Conservation (phyloP, 2,888 invertebrate genomes). For the Eurois occulta region DNA sequence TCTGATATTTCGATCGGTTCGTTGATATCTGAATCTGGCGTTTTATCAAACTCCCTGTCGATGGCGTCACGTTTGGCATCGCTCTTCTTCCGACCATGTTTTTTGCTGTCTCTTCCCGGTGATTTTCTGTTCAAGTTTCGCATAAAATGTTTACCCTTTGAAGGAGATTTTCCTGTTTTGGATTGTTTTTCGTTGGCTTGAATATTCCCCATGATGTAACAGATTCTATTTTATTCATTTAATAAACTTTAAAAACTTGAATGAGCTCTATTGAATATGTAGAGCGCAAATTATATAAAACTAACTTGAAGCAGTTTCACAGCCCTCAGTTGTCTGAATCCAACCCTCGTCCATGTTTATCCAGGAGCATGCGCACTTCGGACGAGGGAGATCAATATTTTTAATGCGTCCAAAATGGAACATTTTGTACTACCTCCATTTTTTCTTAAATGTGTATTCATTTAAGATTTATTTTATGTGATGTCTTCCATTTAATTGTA, state of each 20-base stretch:
- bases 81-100: constrained; percentile 85
- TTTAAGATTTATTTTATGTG: background rate
- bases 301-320: constrained; percentile 74
- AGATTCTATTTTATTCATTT: constrained; percentile 40
- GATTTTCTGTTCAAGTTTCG: constrained; percentile 88
- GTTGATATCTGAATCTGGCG: constrained; percentile 88
- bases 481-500: background rate
- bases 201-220: constrained; percentile 88
- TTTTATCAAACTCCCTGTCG: constrained; percentile 86
- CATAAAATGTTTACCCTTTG: constrained; percentile 90
- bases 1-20: constrained; percentile 86
- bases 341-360: constrained; percentile 54
- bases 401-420: constrained; percentile 56
- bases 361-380: constrained; percentile 72
- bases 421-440: background rate
- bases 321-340: constrained; percentile 72
- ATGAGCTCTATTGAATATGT: constrained; percentile 20
- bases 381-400: constrained; percentile 70
- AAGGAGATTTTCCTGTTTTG: constrained; percentile 90
- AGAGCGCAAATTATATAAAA: constrained; percentile 57
- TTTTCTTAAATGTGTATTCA: background rate
- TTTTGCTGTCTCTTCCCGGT: constrained; percentile 84
- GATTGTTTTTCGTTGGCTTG: constrained; percentile 88
- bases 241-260: constrained; percentile 48
- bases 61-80: constrained; percentile 81